A percentile compares a stretch with the other conserved stretches of the same genome.
phyloP scores from a whole-genome alignment of 2,797 vertebrate genomes.

The Loriculus beryllinus region DNA sequence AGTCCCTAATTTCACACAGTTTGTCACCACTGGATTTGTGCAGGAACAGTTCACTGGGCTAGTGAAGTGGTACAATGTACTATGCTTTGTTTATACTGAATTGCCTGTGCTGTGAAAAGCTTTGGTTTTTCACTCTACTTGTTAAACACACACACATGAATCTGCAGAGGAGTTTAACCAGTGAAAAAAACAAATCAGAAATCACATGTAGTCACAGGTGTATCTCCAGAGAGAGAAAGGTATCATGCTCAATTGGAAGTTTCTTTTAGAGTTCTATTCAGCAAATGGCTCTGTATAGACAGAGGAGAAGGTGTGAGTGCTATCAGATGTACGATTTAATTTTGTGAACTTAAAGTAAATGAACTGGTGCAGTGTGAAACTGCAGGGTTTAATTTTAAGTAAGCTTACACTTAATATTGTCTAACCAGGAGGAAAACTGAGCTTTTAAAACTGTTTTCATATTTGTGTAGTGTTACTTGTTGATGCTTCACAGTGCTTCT shows the following conservation, averaged over 20 bases:
- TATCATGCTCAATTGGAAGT: background rate
- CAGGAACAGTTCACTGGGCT: background rate
- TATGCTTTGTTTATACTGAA: background rate
- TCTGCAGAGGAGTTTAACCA: background rate
- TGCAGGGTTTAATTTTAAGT: background rate
- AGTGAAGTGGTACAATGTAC: background rate
- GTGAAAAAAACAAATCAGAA: background rate
- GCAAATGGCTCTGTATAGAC: background rate
- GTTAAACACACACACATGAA: background rate
- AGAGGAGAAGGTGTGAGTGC: background rate
- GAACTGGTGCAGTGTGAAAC: background rate
- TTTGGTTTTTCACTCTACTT: background rate
- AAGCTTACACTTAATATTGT: background rate
- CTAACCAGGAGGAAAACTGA: background rate
- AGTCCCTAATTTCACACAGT: background rate
- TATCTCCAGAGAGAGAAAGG: background rate
- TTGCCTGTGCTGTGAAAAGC: background rate
- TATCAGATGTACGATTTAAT: background rate
- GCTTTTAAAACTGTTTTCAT: background rate
- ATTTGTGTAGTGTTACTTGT: background rate
- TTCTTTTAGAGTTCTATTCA: background rate
- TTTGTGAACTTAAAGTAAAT: background rate
- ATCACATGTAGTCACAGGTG: background rate
- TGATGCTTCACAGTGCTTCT: background rate
- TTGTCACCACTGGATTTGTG: background rate